Base-by-base conservation (phyloP, 2,113 vertebrate genomes). In the Rhodinocichla rosea region DNA sequence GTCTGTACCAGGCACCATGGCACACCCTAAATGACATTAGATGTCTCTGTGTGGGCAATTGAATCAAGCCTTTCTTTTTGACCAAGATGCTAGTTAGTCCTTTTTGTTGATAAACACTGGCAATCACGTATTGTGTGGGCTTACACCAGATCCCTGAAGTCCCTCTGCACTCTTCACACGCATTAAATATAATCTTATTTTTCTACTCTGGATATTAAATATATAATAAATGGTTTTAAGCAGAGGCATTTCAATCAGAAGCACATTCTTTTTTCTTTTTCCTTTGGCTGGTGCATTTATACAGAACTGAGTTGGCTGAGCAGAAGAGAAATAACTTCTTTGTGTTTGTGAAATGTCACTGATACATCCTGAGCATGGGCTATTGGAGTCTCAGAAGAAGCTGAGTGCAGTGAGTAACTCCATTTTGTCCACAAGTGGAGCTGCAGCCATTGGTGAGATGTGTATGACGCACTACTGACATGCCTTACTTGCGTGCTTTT, bases 381-480 rank as follows among this genome's bases (percentile, higher is more conserved):
- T 70, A 56, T 3, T 28, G 78, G 56, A 71, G 14, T 53, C 76
- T 78, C 69, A 49, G 71, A 84, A 88, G 83, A 81, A 75, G 35
- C 8, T 59, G 80, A 86, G 40, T 68, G 65, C 53, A 74, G 67
- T 83, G 83, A 94, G 63, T 77, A 91, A 81, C 64, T 70, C 59
- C 80, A 64, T 90, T 93, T 86, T 88, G 68, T 87, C 63, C 83
- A 79, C 55, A 79, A 74, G 62, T 63, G 67, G 53, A 90, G 22
- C 32, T 85, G 45, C n/a, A 59, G 21, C 67, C 73, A 94, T 95
- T 97, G 95, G 92, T 59, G 89, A 55, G 44, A 11, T 39, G 40
- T 33, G n/a, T 49, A 33, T 93, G 96, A 96, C 67, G 78, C 95
- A 94, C 81, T 92, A 19, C 68, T 93, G 47, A 52, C 81, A 90